phyloP scores from a whole-genome alignment of 2,113 vertebrate genomes.

The Gavia stellata region DNA sequence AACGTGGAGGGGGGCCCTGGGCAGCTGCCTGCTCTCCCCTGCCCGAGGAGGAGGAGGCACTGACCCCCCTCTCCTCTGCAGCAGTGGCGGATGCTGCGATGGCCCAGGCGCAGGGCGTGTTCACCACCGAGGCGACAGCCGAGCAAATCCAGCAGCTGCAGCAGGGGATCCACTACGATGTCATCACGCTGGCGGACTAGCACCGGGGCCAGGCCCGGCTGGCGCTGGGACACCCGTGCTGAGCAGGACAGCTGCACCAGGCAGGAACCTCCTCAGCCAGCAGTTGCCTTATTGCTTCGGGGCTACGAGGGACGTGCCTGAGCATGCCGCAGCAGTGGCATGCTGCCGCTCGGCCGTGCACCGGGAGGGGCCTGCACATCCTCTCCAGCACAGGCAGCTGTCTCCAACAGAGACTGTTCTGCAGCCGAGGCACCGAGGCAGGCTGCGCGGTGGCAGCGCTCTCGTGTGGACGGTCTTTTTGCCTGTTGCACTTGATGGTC shows the following conservation, averaged over 20 bases:
- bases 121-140: conserved; percentile 77
- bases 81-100: conserved; percentile 89
- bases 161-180: conserved; percentile 89
- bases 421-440: neutral
- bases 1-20: fast-evolving
- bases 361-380: fast-evolving
- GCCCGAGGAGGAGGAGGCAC: neutral
- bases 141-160: conserved; percentile 91
- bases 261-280: neutral
- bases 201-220: neutral
- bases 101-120: conserved; percentile 84
- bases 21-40: fast-evolving
- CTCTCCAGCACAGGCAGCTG: neutral
- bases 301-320: neutral
- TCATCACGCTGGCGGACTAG: conserved; percentile 87
- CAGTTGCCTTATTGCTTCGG: conserved; percentile 24
- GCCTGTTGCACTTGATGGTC: neutral
- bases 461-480: neutral
- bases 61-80: conserved; percentile 15
- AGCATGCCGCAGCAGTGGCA: fast-evolving
- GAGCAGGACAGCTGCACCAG: neutral
- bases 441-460: neutral
- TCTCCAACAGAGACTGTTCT: neutral
- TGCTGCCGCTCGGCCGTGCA: fast-evolving
- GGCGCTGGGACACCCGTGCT: neutral